These are phyloP conservation scores for Phainopepla nitens DNA, from an alignment of 2,113 vertebrate genomes.

Conservation along the genomic window DNA sequence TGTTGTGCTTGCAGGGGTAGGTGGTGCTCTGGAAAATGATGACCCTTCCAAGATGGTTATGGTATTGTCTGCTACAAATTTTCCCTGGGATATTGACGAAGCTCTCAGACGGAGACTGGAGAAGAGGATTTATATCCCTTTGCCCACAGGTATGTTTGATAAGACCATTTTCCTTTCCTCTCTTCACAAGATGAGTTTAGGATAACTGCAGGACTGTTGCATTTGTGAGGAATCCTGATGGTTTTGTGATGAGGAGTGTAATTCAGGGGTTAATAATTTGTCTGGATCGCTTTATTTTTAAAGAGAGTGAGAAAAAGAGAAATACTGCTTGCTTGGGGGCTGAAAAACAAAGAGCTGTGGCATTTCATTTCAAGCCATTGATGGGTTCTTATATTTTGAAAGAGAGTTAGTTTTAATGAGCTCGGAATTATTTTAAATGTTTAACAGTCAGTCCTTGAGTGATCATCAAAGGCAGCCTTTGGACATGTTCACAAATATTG, in stretches of 20 bases:
- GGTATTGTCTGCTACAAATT: conserved; percentile 83
- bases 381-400: conserved; percentile 31
- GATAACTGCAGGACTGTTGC: neutral
- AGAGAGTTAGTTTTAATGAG: conserved; percentile 48
- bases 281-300: neutral
- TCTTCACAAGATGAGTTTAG: neutral
- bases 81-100: conserved; percentile 84
- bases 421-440: conserved; percentile 45
- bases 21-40: conserved; percentile 79
- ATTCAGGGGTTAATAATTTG: conserved; percentile 21
- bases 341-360: conserved; percentile 5
- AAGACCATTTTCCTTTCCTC: neutral
- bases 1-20: conserved; percentile 70
- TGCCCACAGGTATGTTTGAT: conserved; percentile 74
- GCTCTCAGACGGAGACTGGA: conserved; percentile 79
- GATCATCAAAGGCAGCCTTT: conserved; percentile 53
- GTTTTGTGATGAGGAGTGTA: neutral
- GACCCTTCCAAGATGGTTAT: conserved; percentile 85
- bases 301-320: neutral
- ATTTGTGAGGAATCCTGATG: neutral
- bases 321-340: neutral
- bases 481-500: conserved; percentile 39
- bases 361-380: conserved; percentile 15
- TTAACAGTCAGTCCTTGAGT: conserved; percentile 55
- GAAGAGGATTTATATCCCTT: conserved; percentile 82